Percentiles rank a stretch among this genome's conserved stretches.
phyloP scores from a whole-genome alignment of 2,113 vertebrate genomes.

The Pagrus major region DNA sequence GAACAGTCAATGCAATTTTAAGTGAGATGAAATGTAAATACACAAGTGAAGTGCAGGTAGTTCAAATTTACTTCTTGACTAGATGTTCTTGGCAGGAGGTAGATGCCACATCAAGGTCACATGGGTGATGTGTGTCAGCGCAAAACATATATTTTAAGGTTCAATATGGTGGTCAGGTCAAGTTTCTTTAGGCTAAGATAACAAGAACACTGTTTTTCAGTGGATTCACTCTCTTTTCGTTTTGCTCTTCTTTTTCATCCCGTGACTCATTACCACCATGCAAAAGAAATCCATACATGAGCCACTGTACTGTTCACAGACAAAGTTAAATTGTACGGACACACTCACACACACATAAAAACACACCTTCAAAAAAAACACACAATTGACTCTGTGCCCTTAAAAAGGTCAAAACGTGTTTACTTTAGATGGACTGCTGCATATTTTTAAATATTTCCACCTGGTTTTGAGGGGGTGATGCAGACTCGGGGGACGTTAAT shows the following conservation, averaged over 20 bases:
- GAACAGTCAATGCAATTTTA: background rate
- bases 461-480: slow-evolving; percentile 25
- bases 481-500: slow-evolving; percentile 29
- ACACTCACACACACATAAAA: slow-evolving; percentile 33
- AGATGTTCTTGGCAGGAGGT: background rate
- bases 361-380: background rate
- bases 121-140: background rate
- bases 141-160: too few relatives aligned
- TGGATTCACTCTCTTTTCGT: background rate
- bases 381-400: background rate
- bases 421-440: slow-evolving; percentile 13
- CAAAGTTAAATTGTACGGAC: background rate
- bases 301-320: background rate
- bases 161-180: too few relatives aligned
- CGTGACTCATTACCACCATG: background rate
- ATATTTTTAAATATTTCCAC: slow-evolving; percentile 1
- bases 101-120: background rate
- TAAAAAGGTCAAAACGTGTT: slow-evolving; percentile 25
- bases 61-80: background rate
- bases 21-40: background rate
- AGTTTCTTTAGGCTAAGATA: too few relatives aligned
- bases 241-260: background rate
- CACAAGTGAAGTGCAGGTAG: background rate
- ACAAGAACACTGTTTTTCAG: too few relatives aligned
- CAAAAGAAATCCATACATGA: background rate